phyloP scores from a whole-genome alignment of 2,113 vertebrate genomes.

The Perognathus longimembris region DNA sequence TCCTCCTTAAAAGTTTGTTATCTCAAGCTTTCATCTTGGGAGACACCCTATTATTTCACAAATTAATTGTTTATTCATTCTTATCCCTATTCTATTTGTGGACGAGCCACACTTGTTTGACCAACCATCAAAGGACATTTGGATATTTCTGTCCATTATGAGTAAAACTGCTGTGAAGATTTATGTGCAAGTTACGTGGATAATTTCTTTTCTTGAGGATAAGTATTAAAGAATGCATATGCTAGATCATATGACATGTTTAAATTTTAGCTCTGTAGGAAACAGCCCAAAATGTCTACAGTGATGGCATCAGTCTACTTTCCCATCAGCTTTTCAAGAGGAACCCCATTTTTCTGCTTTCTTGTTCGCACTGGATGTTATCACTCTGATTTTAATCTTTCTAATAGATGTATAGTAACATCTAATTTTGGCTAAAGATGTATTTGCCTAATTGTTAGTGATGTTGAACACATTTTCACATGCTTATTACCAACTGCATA shows the following conservation, averaged over 20 bases:
- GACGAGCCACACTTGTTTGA: neutral
- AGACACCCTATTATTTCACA: neutral
- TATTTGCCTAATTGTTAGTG: neutral
- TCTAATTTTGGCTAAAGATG: neutral
- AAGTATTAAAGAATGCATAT: neutral
- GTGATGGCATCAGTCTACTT: constrained; percentile 26
- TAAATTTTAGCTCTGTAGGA: neutral
- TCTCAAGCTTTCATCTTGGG: neutral
- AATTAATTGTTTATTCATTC: neutral
- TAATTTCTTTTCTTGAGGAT: constrained; percentile 1
- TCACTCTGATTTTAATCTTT: too few relatives aligned
- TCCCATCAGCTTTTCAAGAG: neutral
- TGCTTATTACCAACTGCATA: neutral
- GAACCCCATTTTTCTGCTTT: too few relatives aligned
- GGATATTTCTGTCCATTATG: constrained; percentile 6
- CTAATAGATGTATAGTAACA: neutral
- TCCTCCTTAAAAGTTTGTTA: neutral
- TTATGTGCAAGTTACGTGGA: neutral
- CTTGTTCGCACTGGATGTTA: too few relatives aligned
- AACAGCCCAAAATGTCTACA: neutral
- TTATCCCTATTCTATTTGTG: neutral
- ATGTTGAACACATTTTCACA: constrained; percentile 3
- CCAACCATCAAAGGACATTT: neutral
- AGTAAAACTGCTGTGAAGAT: neutral
- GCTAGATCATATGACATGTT: neutral